Conservation (phyloP, 1,140 invertebrate genomes). For the Anthonomus grandis region DNA sequence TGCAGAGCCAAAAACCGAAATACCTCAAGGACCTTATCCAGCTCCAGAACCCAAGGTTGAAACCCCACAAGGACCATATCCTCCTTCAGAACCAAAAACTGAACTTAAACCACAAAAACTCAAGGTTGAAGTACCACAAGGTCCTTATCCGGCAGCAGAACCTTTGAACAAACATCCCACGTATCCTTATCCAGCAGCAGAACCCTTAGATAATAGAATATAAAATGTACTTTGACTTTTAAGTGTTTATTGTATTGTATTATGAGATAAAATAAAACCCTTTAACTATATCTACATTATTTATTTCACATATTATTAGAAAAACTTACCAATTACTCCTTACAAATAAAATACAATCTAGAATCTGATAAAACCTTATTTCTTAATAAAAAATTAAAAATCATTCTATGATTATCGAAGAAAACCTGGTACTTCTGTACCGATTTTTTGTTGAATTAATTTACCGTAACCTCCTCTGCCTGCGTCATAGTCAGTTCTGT, state of each 20-base stretch:
- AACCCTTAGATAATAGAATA: not conserved
- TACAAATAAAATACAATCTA: not conserved
- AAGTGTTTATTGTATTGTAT: not conserved
- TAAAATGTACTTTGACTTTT: not conserved
- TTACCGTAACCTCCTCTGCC: constrained; percentile 97
- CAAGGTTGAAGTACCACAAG: not conserved
- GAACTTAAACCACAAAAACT: not conserved
- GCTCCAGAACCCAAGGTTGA: not conserved
- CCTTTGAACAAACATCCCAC: not conserved
- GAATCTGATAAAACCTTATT: not conserved
- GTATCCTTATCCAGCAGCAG: constrained; percentile 10
- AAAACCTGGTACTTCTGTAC: constrained; percentile 33
- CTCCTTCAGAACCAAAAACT: not conserved
- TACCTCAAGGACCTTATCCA: not conserved
- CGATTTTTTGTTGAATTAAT: constrained; percentile 82
- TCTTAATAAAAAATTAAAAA: not conserved
- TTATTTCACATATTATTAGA: not conserved
- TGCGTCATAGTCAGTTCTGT: constrained; percentile 93
- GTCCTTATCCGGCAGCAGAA: constrained; percentile 7
- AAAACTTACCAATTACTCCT: not conserved
- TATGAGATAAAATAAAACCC: not conserved
- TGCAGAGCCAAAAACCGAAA: no score
- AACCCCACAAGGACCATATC: not conserved
- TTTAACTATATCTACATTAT: not conserved
- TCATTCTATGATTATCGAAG: constrained; percentile 33